A percentile compares a stretch with the other conserved stretches of the same genome.
Conservation (phyloP, 2,797 vertebrate species). For the Hephaestus fuliginosus region DNA sequence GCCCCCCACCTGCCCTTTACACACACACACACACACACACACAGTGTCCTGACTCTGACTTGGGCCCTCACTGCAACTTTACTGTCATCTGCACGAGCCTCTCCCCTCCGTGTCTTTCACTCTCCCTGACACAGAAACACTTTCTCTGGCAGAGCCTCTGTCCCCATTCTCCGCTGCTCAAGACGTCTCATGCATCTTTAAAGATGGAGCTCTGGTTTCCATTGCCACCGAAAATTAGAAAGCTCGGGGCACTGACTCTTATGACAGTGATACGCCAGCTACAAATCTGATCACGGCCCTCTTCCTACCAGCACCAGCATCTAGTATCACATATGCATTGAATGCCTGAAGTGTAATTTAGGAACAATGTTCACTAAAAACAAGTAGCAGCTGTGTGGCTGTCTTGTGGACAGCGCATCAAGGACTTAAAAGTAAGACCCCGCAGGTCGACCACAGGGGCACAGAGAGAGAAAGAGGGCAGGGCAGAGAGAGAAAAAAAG, state of each 20-base stretch:
- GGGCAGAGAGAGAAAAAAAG: slow-evolving; percentile 13
- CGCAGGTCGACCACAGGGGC: slow-evolving; percentile 11
- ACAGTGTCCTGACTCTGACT: slow-evolving; percentile 22
- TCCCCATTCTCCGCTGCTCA: slow-evolving; percentile 58
- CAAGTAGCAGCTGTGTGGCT: slow-evolving; percentile 4
- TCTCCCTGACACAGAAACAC: slow-evolving; percentile 70
- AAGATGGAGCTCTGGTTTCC: slow-evolving; percentile 84
- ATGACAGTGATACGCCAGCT: slow-evolving; percentile 50
- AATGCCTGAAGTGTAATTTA: slow-evolving; percentile 17
- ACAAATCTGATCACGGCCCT: slow-evolving; percentile 70
- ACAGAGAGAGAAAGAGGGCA: not conserved
- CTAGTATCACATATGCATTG: not conserved
- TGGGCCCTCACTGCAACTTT: slow-evolving; percentile 35
- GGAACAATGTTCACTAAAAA: not conserved
- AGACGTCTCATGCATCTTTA: slow-evolving; percentile 86
- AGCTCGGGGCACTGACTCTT: slow-evolving; percentile 39
- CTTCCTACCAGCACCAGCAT: slow-evolving; percentile 33
- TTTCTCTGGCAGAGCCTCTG: slow-evolving; percentile 65
- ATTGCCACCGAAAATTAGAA: slow-evolving; percentile 63
- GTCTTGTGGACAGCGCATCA: not conserved
- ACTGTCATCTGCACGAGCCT: slow-evolving; percentile 31
- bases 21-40: slow-evolving; percentile 13
- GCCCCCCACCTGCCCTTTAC: slow-evolving; percentile 48
- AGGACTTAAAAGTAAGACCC: slow-evolving; percentile 17
- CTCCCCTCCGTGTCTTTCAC: slow-evolving; percentile 40